Percentiles rank a stretch among this genome's conserved stretches.
phyloP scores from a whole-genome alignment of 2,113 vertebrate genomes.

The Chaenogobius annularis region DNA sequence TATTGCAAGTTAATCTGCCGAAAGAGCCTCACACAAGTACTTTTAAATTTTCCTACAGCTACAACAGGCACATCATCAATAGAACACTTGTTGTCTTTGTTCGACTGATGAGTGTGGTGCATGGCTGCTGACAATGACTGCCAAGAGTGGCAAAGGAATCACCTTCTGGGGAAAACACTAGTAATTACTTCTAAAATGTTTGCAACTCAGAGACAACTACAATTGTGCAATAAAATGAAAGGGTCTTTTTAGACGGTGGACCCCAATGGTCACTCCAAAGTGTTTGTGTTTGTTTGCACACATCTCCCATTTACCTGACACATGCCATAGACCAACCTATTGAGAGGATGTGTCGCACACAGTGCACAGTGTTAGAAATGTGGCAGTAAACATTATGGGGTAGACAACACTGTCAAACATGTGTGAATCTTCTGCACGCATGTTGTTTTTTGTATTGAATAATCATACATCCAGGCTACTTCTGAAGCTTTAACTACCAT shows the following conservation, averaged over 20 bases:
- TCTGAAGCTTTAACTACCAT: too few species aligned
- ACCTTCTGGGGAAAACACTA: constrained; percentile 78
- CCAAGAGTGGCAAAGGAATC: constrained; percentile 80
- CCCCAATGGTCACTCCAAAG: constrained; percentile 55
- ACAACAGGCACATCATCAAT: constrained; percentile 78
- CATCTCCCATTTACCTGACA: constrained; percentile 33
- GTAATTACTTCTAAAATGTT: constrained; percentile 85
- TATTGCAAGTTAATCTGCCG: constrained; percentile 83
- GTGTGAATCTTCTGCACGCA: not conserved
- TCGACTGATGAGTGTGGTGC: constrained; percentile 73
- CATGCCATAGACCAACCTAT: constrained; percentile 24
- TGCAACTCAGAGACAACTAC: constrained; percentile 77
- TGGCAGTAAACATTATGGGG: not conserved
- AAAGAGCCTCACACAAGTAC: constrained; percentile 80
- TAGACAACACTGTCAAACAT: not conserved
- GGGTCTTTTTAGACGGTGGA: constrained; percentile 52
- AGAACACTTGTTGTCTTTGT: constrained; percentile 79
- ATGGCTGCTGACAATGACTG: constrained; percentile 73
- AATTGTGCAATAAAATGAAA: constrained; percentile 72
- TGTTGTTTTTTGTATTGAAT: not conserved
- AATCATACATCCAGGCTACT: not conserved
- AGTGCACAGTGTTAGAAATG: not conserved
- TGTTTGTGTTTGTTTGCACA: constrained; percentile 70
- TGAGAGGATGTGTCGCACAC: constrained; percentile 3
- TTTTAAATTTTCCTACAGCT: constrained; percentile 78